Percentiles rank a stretch among this genome's conserved stretches.
Conservation (phyloP, 2,797 vertebrate genomes). For the Antennarius maculatus region DNA sequence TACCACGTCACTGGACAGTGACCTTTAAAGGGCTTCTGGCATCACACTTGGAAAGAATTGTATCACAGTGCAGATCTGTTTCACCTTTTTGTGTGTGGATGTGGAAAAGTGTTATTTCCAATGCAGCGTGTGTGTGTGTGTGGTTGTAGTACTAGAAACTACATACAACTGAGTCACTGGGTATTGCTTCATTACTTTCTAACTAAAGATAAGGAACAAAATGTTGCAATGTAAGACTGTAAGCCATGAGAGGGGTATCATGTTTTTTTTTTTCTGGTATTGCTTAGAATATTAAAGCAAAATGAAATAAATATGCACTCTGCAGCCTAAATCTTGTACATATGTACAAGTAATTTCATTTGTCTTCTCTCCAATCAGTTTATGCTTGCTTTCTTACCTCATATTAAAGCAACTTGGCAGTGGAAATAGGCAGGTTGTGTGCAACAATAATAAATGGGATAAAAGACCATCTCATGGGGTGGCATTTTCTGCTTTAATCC, state of each 20-base stretch:
- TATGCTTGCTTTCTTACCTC: not conserved
- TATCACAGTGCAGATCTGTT: conserved; percentile 95
- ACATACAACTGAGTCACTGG: conserved; percentile 56
- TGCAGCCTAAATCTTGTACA: not conserved
- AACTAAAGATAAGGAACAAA: conserved; percentile 1
- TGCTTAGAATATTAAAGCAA: not conserved
- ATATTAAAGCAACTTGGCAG: not conserved
- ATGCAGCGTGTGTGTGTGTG: conserved; percentile 56
- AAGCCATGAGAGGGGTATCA: not conserved
- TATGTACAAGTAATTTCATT: not conserved
- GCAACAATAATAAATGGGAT: not conserved
- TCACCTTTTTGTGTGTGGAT: conserved; percentile 50
- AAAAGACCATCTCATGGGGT: not conserved
- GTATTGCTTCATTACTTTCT: conserved; percentile 16
- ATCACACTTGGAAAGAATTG: conserved; percentile 94
- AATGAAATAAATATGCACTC: not conserved
- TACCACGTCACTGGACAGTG: conserved; percentile 70
- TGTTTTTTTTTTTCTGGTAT: not conserved
- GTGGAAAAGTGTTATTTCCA: conserved; percentile 42
- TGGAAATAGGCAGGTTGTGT: conserved; percentile 30
- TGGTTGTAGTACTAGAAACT: conserved; percentile 51
- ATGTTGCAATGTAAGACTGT: not conserved
- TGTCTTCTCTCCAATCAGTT: not conserved
- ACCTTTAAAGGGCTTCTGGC: conserved; percentile 89
- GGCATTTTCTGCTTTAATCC: not conserved